phyloP scores from a whole-genome alignment of 2,113 vertebrate genomes.

The Tenrec ecaudatus region DNA sequence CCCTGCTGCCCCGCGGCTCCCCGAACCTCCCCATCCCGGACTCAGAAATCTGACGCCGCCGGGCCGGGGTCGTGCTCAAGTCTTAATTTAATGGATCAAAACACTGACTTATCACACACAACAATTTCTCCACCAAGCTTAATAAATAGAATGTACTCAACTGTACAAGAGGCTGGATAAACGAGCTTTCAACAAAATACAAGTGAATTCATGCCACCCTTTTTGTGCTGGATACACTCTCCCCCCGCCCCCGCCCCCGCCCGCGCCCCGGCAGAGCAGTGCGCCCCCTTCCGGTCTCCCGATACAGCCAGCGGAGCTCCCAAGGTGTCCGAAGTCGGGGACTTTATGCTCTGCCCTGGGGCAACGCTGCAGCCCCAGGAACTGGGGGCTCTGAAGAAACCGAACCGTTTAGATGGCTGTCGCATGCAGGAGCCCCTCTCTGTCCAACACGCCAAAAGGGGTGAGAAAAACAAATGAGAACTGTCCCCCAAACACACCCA shows the following conservation, averaged over 20 bases:
- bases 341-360: constrained; percentile 56
- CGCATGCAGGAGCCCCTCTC: constrained; percentile 59
- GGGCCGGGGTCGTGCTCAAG: constrained; percentile 59
- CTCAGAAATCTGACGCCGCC: constrained; percentile 44
- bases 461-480: constrained; percentile 76
- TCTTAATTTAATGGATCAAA: constrained; percentile 85
- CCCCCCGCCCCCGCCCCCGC: constrained; percentile 66
- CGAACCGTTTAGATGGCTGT: constrained; percentile 74
- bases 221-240: not conserved
- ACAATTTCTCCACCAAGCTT: constrained; percentile 77
- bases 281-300: constrained; percentile 39
- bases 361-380: not conserved
- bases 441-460: constrained; percentile 67
- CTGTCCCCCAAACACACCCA: constrained; percentile 64
- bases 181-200: constrained; percentile 67
- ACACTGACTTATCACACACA: constrained; percentile 82
- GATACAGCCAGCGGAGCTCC: constrained; percentile 59
- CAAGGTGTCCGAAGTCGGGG: not conserved
- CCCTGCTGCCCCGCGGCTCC: not conserved
- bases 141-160: constrained; percentile 85
- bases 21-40: not conserved
- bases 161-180: constrained; percentile 79
- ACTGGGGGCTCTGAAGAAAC: constrained; percentile 32
- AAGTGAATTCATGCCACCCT: constrained; percentile 64
- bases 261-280: constrained; percentile 72